A percentile compares a stretch with the other conserved stretches of the same genome.
Conservation (phyloP, 1,140 invertebrate genomes). For the Centruroides vittatus region DNA sequence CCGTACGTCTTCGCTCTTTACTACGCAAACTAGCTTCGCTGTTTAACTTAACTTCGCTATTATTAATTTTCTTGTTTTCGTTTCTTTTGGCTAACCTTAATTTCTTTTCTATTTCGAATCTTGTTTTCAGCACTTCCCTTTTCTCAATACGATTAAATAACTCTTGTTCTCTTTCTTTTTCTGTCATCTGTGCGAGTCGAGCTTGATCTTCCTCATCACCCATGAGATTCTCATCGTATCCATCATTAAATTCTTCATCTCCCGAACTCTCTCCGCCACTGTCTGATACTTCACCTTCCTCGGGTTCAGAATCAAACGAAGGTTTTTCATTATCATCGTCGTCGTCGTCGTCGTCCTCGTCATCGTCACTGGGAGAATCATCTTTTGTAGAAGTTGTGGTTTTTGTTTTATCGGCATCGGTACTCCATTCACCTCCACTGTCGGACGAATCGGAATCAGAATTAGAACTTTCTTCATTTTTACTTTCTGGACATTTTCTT, state of each 20-base stretch:
- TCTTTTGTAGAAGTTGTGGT: too few relatives aligned
- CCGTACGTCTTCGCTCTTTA: constrained; percentile 80
- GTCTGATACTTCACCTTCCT: constrained; percentile 29
- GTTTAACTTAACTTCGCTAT: constrained; percentile 22
- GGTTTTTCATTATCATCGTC: constrained; percentile 39
- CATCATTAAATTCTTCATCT: constrained; percentile 50
- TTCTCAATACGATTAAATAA: constrained; percentile 92
- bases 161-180: constrained; percentile 93
- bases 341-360: constrained; percentile 37
- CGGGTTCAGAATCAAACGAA: constrained; percentile 41
- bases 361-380: too few relatives aligned
- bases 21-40: constrained; percentile 53
- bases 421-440: constrained; percentile 54
- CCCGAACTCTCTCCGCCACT: not conserved
- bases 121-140: constrained; percentile 79
- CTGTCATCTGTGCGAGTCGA: constrained; percentile 77
- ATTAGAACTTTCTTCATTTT: constrained; percentile 4
- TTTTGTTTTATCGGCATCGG: too few relatives aligned
- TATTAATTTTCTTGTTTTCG: constrained; percentile 43
- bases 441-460: constrained; percentile 51
- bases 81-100: constrained; percentile 68
- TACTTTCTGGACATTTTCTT: not conserved
- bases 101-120: constrained; percentile 95
- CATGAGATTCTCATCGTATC: constrained; percentile 93
- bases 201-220: constrained; percentile 90